Percentiles rank a stretch among this genome's conserved stretches.
Evolutionary conservation across 1,140 invertebrate genomes (phyloP).

Genomic region (Calephelis virginiensis): DNA sequence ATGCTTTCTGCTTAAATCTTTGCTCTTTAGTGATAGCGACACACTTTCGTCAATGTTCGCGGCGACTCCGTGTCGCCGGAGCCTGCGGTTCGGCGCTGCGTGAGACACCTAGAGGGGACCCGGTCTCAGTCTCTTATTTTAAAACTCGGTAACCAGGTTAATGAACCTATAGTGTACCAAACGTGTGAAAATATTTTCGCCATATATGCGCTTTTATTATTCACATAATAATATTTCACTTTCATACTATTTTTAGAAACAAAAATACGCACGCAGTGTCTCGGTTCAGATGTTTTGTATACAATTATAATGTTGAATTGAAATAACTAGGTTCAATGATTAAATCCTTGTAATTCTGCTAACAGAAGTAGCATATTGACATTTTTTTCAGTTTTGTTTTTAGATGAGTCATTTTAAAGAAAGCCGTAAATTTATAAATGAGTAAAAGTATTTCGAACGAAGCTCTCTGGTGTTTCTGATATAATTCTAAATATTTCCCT

Average conservation of each 20-base stretch:
- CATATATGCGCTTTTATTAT: conserved; percentile 3
- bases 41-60: conserved; percentile 52
- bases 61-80: conserved; percentile 25
- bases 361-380: too few species aligned
- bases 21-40: conserved; percentile 33
- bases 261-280: conserved; percentile 22
- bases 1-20: not conserved
- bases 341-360: not conserved
- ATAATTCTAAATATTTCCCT: too few species aligned
- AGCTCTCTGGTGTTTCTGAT: too few species aligned
- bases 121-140: conserved; percentile 50
- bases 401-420: too few species aligned
- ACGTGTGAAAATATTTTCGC: conserved; percentile 55
- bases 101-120: conserved; percentile 26
- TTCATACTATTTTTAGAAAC: conserved; percentile 20
- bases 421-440: too few species aligned
- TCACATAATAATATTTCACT: conserved; percentile 10
- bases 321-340: not conserved
- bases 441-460: too few species aligned
- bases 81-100: conserved; percentile 21
- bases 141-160: conserved; percentile 71
- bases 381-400: too few species aligned
- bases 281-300: conserved; percentile 4
- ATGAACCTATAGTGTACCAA: conserved; percentile 52
- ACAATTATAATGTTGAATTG: not conserved